A percentile compares a stretch with the other conserved stretches of the same genome.
Conservation (phyloP, 2,888 invertebrate species). For the Polymixis lichenea region DNA sequence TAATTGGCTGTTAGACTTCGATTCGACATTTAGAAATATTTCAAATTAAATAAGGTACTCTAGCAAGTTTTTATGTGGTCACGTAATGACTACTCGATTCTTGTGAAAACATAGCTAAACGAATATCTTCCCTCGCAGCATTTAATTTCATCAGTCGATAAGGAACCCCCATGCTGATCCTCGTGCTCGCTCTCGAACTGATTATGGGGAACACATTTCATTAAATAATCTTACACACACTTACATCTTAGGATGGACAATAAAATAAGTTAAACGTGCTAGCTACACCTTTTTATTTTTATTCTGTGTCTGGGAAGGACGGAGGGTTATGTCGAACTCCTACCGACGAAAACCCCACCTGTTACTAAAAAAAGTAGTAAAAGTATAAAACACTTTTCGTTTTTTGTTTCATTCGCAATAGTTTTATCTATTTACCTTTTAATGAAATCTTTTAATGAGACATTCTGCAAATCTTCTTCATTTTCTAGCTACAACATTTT, state of each 20-base stretch:
- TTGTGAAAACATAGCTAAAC: background rate
- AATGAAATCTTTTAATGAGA: background rate
- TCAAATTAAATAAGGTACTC: background rate
- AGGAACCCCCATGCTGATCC: background rate
- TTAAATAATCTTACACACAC: background rate
- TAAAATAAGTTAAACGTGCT: background rate
- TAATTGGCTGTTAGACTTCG: conserved; percentile 33
- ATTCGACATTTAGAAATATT: conserved; percentile 19
- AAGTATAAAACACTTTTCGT: background rate
- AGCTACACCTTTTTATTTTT: no score
- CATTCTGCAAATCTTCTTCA: conserved; percentile 8
- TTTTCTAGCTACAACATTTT: background rate
- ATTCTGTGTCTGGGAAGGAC: no score
- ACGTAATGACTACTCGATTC: no score
- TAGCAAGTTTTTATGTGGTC: background rate
- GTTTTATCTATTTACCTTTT: background rate
- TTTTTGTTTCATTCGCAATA: background rate
- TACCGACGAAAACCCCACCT: no score
- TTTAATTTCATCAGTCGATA: background rate
- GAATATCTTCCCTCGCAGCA: background rate
- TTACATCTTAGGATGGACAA: background rate
- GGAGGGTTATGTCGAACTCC: no score
- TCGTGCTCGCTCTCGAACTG: background rate
- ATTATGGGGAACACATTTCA: background rate
- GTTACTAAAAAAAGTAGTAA: no score